These are phyloP conservation scores for Gerosis bhagava DNA, from an alignment of 2,888 invertebrate species.

Conservation along the genomic window DNA sequence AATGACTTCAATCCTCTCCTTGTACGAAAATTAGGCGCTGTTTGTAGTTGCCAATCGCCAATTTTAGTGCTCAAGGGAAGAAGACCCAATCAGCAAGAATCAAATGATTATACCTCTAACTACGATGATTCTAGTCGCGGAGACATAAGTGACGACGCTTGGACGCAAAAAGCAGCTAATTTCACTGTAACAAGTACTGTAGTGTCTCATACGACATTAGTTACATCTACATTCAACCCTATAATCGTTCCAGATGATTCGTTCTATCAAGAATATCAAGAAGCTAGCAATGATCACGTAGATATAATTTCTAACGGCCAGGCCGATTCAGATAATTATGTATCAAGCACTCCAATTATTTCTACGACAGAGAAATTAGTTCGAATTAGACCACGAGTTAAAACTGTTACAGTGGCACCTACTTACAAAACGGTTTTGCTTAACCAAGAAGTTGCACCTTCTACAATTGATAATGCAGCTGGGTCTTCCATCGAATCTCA, in stretches of 20 bases:
- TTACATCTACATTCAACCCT: constrained; percentile 68
- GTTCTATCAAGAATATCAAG: constrained; percentile 70
- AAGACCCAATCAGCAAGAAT: constrained; percentile 55
- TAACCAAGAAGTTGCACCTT: constrained; percentile 58
- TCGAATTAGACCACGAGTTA: constrained; percentile 59
- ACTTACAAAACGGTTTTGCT: constrained; percentile 66
- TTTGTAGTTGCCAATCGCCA: constrained; percentile 87
- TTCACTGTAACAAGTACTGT: constrained; percentile 42
- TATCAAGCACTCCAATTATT: constrained; percentile 55
- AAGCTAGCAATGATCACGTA: constrained; percentile 50
- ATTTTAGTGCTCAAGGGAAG: constrained; percentile 75
- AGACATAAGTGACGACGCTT: constrained; percentile 51
- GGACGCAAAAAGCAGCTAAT: constrained; percentile 51
- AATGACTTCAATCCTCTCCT: constrained; percentile 88
- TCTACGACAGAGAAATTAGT: constrained; percentile 57
- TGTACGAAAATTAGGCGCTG: constrained; percentile 87
- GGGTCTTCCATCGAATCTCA: constrained; percentile 59
- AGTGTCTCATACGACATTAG: constrained; percentile 50
- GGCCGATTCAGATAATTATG: constrained; percentile 48
- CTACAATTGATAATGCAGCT: constrained; percentile 40
- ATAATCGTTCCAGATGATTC: constrained; percentile 77
- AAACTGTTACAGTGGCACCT: constrained; percentile 66
- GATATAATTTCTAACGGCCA: constrained; percentile 47
- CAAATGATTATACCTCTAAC: constrained; percentile 53
- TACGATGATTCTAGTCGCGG: constrained; percentile 55